Base-by-base conservation (phyloP, 2,113 vertebrate species). In the Anseranas semipalmata region DNA sequence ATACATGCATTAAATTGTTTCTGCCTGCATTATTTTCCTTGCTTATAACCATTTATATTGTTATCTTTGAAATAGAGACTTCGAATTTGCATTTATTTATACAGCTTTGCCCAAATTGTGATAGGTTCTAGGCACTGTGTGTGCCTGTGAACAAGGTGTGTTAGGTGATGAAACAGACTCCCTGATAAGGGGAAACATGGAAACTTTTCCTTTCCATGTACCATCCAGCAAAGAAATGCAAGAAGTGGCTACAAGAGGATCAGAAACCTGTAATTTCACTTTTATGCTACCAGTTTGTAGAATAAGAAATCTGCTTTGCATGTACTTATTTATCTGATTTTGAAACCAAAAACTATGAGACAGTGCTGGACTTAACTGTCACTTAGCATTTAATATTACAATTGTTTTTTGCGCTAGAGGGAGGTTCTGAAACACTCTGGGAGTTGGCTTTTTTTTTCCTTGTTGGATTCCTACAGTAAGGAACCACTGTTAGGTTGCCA, bases 11-110 rank as follows among this genome's bases (percentile, higher is more conserved):
- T 82, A 66, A 65, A 46, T 22, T 82, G 30, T 56, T 85, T 45
- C 84, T 87, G 80, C 52, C 66, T 91, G 81, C 62, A 58, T 62
- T 94, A 12, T 70, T 93, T 91, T 93, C 62, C 77, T 82, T 82
- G 25, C 39, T 91, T 76, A 16, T 41, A 50, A 53, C 50, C 18
- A 35, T 92, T 94, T 90, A 24, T 62, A 41, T 86, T 81, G 41
- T 72, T 87, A 78, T 63, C 30, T 75, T 92, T 90, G 80, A 93
- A 90, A 78, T 65, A 89, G 0, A 3, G 76, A n/a, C 39, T 81
- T 70, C 39, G 16, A 83, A 46, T 63, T 74, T 1, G 0, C 19
- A 32, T 85, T 58, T n/a, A 5, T 53, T 52, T 63, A 25, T 87
- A 45, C 21, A 50, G 16, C 18, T 89, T 76, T 83, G 33, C 66